A percentile compares a stretch with the other conserved stretches of the same genome.
Conservation (phyloP, 2,888 invertebrate species). For the Drosophila mulleri region DNA sequence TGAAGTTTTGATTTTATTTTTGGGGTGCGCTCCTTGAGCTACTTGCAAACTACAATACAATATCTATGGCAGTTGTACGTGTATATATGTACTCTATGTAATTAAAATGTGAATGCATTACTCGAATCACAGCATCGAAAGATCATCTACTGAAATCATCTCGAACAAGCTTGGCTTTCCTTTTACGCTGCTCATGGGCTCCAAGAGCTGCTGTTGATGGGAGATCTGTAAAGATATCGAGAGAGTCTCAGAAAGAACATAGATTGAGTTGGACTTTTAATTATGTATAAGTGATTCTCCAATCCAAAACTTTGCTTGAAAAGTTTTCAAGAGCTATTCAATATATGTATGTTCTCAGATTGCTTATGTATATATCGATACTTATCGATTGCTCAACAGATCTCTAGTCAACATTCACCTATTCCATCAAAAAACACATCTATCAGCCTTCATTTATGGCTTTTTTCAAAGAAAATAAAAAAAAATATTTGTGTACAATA, state of each 20-base stretch:
- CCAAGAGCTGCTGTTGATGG: conserved; percentile 24
- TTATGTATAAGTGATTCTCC: too few species aligned
- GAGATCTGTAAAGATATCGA: conserved; percentile 5
- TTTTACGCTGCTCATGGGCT: conserved; percentile 58
- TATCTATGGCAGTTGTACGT: conserved; percentile 48
- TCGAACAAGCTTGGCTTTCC: conserved; percentile 69
- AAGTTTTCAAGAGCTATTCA: too few species aligned
- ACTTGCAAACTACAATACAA: conserved; percentile 27
- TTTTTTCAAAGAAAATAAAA: conserved; percentile 18
- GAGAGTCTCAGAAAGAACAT: neutral
- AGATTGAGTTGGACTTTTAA: neutral
- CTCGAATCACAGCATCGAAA: conserved; percentile 28
- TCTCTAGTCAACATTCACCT: conserved; percentile 28
- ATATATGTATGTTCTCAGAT: neutral
- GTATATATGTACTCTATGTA: conserved; percentile 76
- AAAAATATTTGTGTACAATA: conserved; percentile 19
- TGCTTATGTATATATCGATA: neutral
- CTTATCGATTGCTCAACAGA: neutral
- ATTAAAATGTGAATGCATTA: conserved; percentile 54
- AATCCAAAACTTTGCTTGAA: neutral
- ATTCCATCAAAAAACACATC: conserved; percentile 17
- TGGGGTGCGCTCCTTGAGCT: conserved; percentile 38
- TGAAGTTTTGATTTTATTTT: conserved; percentile 11
- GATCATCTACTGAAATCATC: conserved; percentile 31
- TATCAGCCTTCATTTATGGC: conserved; percentile 14